Base-by-base conservation (phyloP, 64 coral and sea anemone species). In the Montipora foliosa region DNA sequence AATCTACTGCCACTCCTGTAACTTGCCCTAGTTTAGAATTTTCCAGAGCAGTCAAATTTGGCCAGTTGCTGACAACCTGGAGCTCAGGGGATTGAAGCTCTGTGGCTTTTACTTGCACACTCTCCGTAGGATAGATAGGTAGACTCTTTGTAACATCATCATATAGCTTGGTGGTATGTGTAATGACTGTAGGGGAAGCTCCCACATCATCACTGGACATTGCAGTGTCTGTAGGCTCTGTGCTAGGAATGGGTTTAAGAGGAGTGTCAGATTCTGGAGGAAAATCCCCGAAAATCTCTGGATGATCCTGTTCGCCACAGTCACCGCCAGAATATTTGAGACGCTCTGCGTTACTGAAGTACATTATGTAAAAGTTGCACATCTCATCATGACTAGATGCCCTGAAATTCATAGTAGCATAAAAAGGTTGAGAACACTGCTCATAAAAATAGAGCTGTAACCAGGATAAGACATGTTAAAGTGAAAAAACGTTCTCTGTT, bases 281-380 rank as follows among this genome's bases (percentile, higher is more conserved):
- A 46, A 96, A 96, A 62, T 79, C 10, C 15, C 44, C 8, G 15
- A 58, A 90, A n/a, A 90, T 58, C 20, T 77, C 50, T n/a, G 25
- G n/a, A 74, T 84, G 77, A 4, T 74, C 16, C 79, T 90, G 60
- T 46, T 83, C 72, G 15, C 80, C 87, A 84, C 93, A 89, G 17
- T 58, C 22, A 5, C 73, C 71, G 37, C 57, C 87, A 12, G 64
- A 24, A 37, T 90, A 70, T 16, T 94, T 48, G 0, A 55, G 76
- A 16, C 45, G 77, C 4, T 22, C 24, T 53, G 93, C 67, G 55
- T 83, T 20, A 20, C 78, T 71, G 53, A 83, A 94, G 16, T 89
- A 94, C 93, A 94, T 94, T 17, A 94, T 89, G 79, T 94, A 94
- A 74, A 94, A 94, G 69, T 94, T 94, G 45, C 93, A 94, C 93